Evolutionary conservation across 2,797 vertebrate species (phyloP).

Genomic region (Mormyrops attenuatus): DNA sequence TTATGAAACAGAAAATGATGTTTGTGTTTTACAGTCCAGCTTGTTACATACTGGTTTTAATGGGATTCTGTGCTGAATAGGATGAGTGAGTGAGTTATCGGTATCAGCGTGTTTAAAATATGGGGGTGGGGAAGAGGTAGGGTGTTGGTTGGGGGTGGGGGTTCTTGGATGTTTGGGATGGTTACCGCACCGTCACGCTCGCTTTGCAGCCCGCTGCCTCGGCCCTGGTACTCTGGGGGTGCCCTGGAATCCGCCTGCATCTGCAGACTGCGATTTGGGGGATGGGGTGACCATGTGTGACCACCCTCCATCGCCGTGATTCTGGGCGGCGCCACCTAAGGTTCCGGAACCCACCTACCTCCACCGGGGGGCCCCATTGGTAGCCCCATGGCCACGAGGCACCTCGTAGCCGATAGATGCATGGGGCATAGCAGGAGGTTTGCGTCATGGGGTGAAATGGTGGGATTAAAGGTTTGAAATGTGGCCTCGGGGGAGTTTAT

Average conservation of each 20-base stretch:
- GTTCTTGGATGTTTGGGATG: neutral
- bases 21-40: neutral
- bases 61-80: neutral
- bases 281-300: neutral
- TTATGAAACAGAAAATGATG: neutral
- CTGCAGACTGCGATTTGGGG: neutral
- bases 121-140: neutral
- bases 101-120: neutral
- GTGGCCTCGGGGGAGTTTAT: neutral
- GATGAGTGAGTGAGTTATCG: neutral
- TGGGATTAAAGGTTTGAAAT: neutral
- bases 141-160: neutral
- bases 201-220: neutral
- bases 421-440: neutral
- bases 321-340: neutral
- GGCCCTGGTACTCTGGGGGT: neutral
- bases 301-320: neutral
- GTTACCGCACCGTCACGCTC: neutral
- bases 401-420: conserved; percentile 27
- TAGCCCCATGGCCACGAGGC: neutral
- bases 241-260: neutral
- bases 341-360: neutral
- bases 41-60: neutral
- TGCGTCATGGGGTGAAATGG: neutral
- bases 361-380: conserved; percentile 6